Base-by-base conservation (phyloP, 2,797 vertebrate species). In the Thripadectes ignobilis region DNA sequence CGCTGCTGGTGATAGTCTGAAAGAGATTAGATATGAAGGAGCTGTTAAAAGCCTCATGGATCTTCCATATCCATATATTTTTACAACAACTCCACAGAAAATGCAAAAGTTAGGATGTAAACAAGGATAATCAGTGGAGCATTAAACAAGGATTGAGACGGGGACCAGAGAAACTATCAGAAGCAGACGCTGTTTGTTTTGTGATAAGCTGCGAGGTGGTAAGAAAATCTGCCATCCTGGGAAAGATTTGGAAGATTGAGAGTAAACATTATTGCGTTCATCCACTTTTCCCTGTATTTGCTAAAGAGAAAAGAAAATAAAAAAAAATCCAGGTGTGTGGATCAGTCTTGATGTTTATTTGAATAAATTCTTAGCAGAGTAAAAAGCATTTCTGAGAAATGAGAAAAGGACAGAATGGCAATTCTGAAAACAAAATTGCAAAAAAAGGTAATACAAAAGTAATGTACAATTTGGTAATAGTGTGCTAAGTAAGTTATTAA, bases 401-500 rank as follows among this genome's bases (percentile, higher is more conserved):
- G 26, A 89, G 62, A 84, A 96, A 91, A 96, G 19, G 48, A 63
- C n/a, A 66, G 55, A 91, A 94, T 73, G 41, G 92, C 73, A 96
- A 94, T 97, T 97, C 92, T 86, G 80, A 82, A 94, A 92, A 93
- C 51, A 92, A 89, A 97, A 95, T 93, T 96, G 91, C 83, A 92
- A 92, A 97, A 87, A 92, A 81, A 88, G 27, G 72, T 84, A 96
- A 91, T 75, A 68, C 79, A 93, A 95, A 92, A 96, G 96, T 91
- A 91, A 92, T 46, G 72, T 69, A 69, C 80, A 71, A 43, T 88
- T 94, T 77, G 62, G 93, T 93, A 93, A 91, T 96, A 73, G 55
- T 68, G 76, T 82, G 83, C 94, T 97, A 95, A 94, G 71, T 76
- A 95, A 96, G 93, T 95, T 96, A 88, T 97, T 97, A 97, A 85